A percentile compares a stretch with the other conserved stretches of the same genome.
These are phyloP conservation scores for Eremobia ochroleuca DNA, from an alignment of 2,888 invertebrate species.

Conservation along the genomic window DNA sequence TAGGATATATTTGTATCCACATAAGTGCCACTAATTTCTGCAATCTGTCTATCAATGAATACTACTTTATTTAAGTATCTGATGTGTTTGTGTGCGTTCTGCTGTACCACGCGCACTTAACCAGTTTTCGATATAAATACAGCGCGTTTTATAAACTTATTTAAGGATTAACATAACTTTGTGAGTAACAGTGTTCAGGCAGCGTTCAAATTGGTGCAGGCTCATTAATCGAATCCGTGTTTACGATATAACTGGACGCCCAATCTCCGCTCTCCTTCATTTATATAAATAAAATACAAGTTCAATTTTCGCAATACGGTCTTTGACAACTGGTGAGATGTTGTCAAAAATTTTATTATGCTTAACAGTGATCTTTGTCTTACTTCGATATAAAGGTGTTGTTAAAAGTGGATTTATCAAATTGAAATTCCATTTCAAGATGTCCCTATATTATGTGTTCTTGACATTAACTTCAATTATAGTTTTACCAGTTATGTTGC, in stretches of 20 bases:
- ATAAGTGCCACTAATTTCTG: conserved; percentile 26
- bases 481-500: conserved; percentile 35
- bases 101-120: conserved; percentile 10
- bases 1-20: conserved; percentile 31
- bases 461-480: conserved; percentile 20
- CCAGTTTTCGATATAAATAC: conserved; percentile 15
- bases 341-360: conserved; percentile 27
- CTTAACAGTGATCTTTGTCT: conserved; percentile 13
- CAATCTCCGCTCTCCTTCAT: conserved; percentile 18
- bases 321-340: conserved; percentile 10
- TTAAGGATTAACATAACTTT: conserved; percentile 21
- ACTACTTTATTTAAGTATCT: conserved; percentile 4
- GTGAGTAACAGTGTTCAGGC: conserved; percentile 21
- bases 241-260: conserved; percentile 1
- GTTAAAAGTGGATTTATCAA: conserved; percentile 22
- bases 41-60: conserved; percentile 26
- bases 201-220: conserved; percentile 13
- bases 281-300: conserved; percentile 3
- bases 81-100: neutral
- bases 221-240: conserved; percentile 15
- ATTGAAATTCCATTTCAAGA: conserved; percentile 36
- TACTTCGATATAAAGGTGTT: conserved; percentile 31
- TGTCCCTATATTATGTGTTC: conserved; percentile 27
- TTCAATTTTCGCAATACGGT: conserved; percentile 8
- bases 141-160: conserved; percentile 20